Conservation (phyloP, 2,113 vertebrate genomes). For the Rallus limicola region DNA sequence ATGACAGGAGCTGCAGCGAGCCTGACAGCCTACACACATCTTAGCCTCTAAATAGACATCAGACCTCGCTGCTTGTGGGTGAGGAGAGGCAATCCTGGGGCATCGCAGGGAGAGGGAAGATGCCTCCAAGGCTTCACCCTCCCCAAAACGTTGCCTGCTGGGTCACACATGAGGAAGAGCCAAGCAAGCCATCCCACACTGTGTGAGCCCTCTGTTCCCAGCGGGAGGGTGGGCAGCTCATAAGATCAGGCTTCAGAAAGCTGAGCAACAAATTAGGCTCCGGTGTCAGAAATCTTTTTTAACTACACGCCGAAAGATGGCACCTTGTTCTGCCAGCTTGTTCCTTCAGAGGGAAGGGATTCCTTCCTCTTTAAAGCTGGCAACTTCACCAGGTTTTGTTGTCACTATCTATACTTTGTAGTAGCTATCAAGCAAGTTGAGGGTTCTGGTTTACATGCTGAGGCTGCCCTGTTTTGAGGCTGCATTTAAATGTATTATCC, state of each 20-base stretch:
- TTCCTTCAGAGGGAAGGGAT: neutral
- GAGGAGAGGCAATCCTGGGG: neutral
- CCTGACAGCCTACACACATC: neutral
- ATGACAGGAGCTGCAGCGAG: neutral
- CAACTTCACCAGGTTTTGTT: neutral
- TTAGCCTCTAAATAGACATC: neutral
- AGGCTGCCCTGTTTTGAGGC: neutral
- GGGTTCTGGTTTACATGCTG: neutral
- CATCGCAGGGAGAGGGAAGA: neutral
- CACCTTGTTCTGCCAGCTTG: neutral
- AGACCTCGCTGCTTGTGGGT: neutral
- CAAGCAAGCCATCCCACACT: fast-evolving
- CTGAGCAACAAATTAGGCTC: neutral
- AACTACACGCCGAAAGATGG: fast-evolving
- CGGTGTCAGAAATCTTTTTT: neutral
- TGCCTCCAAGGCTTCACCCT: neutral
- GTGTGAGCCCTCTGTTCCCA: neutral
- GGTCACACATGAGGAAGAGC: neutral
- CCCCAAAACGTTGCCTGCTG: fast-evolving
- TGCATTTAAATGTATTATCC: neutral
- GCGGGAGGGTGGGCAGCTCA: fast-evolving
- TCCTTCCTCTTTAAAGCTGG: neutral
- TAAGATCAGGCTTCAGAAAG: neutral
- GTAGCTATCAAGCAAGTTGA: neutral
- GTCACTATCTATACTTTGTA: neutral